phyloP scores from a whole-genome alignment of 2,888 invertebrate species.

The Lissonota sp. region DNA sequence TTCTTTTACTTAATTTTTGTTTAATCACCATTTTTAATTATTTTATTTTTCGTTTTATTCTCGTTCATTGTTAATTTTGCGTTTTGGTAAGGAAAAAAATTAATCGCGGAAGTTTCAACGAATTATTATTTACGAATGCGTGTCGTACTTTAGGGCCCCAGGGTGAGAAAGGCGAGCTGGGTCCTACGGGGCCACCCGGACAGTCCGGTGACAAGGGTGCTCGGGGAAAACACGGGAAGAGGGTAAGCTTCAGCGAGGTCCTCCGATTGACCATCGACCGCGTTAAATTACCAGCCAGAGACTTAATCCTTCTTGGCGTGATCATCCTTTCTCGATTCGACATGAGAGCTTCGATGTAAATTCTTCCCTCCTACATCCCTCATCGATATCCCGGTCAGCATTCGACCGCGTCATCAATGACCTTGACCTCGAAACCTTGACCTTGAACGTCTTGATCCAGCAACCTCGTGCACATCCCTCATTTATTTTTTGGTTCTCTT shows the following conservation, averaged over 20 bases:
- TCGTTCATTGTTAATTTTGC: slow-evolving; percentile 6
- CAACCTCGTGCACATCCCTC: slow-evolving; percentile 17
- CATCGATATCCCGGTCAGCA: slow-evolving; percentile 26
- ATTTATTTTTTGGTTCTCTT: slow-evolving; percentile 24
- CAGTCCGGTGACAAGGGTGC: slow-evolving; percentile 94
- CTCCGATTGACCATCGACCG: slow-evolving; percentile 75
- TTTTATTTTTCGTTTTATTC: slow-evolving; percentile 9
- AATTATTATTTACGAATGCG: slow-evolving; percentile 54
- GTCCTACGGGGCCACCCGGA: slow-evolving; percentile 91
- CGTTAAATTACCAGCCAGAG: slow-evolving; percentile 54
- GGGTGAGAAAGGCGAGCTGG: slow-evolving; percentile 93
- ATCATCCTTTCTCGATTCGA: slow-evolving; percentile 58
- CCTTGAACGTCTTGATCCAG: slow-evolving; percentile 25
- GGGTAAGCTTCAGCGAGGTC: slow-evolving; percentile 89
- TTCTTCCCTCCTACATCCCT: slow-evolving; percentile 31
- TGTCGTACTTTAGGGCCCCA: slow-evolving; percentile 83
- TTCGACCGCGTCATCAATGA: slow-evolving; percentile 22
- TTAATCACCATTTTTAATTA: too few species aligned
- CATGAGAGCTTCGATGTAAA: slow-evolving; percentile 41
- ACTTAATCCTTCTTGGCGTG: slow-evolving; percentile 36
- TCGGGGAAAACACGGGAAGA: slow-evolving; percentile 96
- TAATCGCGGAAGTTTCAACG: slow-evolving; percentile 13
- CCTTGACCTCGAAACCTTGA: slow-evolving; percentile 33
- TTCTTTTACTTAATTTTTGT: too few species aligned
- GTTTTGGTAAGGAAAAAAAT: slow-evolving; percentile 29